Conservation (phyloP, 2,797 vertebrate species). For the Paratrypauchen microcephalus region DNA sequence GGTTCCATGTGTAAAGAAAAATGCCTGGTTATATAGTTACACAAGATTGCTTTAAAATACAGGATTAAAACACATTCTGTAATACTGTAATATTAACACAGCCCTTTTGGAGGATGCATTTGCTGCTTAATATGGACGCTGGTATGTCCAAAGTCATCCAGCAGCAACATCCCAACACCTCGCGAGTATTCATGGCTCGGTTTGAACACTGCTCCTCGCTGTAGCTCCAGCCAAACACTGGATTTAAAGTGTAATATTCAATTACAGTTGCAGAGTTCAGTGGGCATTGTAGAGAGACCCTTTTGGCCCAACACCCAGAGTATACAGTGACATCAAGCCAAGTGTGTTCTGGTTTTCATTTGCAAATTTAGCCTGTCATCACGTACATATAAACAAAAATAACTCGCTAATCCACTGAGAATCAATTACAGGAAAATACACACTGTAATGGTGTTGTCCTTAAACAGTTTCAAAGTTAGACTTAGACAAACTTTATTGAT, state of each 20-base stretch:
- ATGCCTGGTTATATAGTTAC: not conserved
- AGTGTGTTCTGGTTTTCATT: constrained; percentile 38
- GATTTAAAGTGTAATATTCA: constrained; percentile 49
- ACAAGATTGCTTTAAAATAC: not conserved
- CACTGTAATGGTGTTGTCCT: no score
- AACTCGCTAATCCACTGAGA: constrained; percentile 23
- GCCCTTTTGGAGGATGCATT: not conserved
- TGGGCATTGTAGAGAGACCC: constrained; percentile 15
- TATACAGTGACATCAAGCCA: constrained; percentile 30
- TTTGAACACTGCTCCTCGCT: constrained; percentile 13
- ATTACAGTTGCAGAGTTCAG: constrained; percentile 41
- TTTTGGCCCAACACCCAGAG: constrained; percentile 5
- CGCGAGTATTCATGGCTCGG: constrained; percentile 24
- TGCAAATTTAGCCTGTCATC: constrained; percentile 24
- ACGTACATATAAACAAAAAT: constrained; percentile 14
- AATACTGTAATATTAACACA: not conserved
- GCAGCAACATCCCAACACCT: constrained; percentile 40
- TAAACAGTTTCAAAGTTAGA: no score
- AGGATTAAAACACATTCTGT: not conserved
- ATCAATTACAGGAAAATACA: constrained; percentile 17
- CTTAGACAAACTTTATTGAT: no score
- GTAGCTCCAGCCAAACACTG: constrained; percentile 5
- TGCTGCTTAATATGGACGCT: constrained; percentile 4
- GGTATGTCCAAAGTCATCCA: constrained; percentile 20
- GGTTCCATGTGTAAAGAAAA: not conserved